These are phyloP conservation scores for Spilarctia lutea DNA, from an alignment of 2,888 invertebrate genomes.

Conservation along the genomic window DNA sequence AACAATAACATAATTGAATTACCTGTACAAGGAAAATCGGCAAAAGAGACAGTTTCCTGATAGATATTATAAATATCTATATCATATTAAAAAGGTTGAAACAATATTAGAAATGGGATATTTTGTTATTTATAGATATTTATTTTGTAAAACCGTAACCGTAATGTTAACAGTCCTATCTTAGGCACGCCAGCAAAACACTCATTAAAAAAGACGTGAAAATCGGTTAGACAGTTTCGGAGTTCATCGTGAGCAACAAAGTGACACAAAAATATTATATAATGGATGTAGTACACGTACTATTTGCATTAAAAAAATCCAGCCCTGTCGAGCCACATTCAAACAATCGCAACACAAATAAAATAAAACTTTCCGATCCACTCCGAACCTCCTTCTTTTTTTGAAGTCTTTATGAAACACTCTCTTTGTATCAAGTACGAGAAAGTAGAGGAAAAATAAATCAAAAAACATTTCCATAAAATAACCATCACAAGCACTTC, in stretches of 20 bases:
- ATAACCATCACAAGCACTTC: slow-evolving; percentile 29
- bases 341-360: not conserved
- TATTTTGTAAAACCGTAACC: no score
- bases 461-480: slow-evolving; percentile 22
- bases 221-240: no score
- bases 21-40: slow-evolving; percentile 7
- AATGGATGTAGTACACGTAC: no score
- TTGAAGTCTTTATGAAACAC: not conserved
- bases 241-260: no score
- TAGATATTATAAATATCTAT: not conserved
- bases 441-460: slow-evolving; percentile 13
- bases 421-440: not conserved
- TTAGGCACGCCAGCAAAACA: no score
- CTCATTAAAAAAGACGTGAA: no score
- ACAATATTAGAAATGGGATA: not conserved
- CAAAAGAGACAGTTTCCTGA: not conserved
- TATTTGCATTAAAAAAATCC: not conserved
- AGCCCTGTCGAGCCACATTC: not conserved
- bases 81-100: not conserved
- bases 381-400: not conserved
- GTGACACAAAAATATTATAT: no score
- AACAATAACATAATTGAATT: slow-evolving; percentile 28
- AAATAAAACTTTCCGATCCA: not conserved
- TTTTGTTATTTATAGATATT: not conserved
- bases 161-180: no score